Base-by-base conservation (phyloP, 1,140 invertebrate genomes). In the Sycobia sp. region DNA sequence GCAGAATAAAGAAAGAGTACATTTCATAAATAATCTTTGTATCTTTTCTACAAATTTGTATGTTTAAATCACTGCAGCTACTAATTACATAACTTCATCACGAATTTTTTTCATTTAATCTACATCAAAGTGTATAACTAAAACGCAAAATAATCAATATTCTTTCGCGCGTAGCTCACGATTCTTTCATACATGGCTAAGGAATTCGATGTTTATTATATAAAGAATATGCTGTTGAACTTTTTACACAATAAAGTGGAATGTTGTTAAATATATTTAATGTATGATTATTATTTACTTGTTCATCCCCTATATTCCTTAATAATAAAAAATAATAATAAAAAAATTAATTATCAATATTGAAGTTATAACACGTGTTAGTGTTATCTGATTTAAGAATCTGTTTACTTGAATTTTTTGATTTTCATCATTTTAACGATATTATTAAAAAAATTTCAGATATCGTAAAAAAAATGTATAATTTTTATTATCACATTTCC, bases 161-260 rank as follows among this genome's bases (percentile, higher is more conserved):
- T 69, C n/a, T 64, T 67, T 73, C 70, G 38, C 55, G 46, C 65
- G 46, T 66, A 60, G 55, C 51, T 67, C 34, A 57, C 64, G 61
- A 65, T 58, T 69, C 43, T 56, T 56, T 63, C 25, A 50, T 57
- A 36, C 29, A 56, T 62, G 49, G 53, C 53, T 55, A 38, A 49
- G 46, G 54, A 57, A 65, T 59, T 59, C 16, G 62, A 22, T 63
- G 47, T 64, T 34, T 56, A 56, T 56, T 50, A 54, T 62, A 64
- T 67, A 69, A 65, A 67, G 47, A 67, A 58, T 66, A 61, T 71
- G 68, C 70, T 73, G 71, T 75, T 73, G 50, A 75, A 70, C 55
- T 73, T 73, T 73, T 73, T 75, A 73, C 72, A 73, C 67, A 69
- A 71, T 69, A 71, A 73, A 71, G 63, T 63, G 60, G 57, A 67